Evolutionary conservation across 2,113 vertebrate species (phyloP), one percentile per base, ranked within the genome.

Genomic region (Accipiter cooperii): DNA sequence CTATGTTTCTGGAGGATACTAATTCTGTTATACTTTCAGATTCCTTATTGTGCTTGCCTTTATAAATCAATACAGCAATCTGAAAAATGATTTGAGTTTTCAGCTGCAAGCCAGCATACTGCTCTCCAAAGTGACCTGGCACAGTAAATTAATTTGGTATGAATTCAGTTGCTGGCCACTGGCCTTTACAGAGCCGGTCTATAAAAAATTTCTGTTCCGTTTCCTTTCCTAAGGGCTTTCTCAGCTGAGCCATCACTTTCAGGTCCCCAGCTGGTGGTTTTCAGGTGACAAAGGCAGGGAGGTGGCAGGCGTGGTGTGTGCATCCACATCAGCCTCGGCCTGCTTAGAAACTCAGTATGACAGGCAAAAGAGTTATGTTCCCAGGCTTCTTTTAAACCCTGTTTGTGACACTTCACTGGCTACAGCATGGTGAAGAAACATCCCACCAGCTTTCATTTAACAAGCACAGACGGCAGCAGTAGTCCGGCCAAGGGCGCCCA

Each of bases 241-340:
- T 84, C n/a, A 68, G 29, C 51, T 51, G 42, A 85, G 5, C 70
- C 34, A 36, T n/a, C 21, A 6, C 38, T 7, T 55, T 68, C 34
- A n/a, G 18, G 11, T 49, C 6, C 15, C 25, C 44, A 36, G 36
- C 13, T 44, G 19, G 6, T 52, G 21, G 14, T 29, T 42, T 57
- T 34, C 47, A 17, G 22, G 16, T 82, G 60, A 47, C 81, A 74
- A 58, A 82, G 46, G 8, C 29, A 28, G 1, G 8, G 36, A n/a
- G 2, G 0, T 21, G 46, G 12, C 40, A 34, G 0, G 3, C 2
- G 2, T 8, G 14, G 20, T 18, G 33, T 8, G 20, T 57, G 34
- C 68, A 49, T 8, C 10, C 10, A 8, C 2, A 1, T 40, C 57
- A 49, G 42, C 42, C 13, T 75, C 38, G 40, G 33, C 34, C 55